phyloP scores from a whole-genome alignment of 2,113 vertebrate species.

The Peucedramus taeniatus region DNA sequence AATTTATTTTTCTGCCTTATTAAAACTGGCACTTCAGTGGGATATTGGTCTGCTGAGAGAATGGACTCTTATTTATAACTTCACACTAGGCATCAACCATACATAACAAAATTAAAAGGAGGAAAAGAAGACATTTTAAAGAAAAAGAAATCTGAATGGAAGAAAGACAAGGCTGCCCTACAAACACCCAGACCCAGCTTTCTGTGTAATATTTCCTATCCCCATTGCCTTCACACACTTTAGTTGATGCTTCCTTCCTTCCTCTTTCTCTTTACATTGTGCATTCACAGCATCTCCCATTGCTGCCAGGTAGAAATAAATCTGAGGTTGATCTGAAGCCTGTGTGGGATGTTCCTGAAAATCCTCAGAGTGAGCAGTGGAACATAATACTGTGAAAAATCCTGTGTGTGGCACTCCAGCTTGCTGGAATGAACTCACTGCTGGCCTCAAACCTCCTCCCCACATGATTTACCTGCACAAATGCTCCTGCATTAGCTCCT shows the following conservation, averaged over 20 bases:
- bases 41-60: not conserved
- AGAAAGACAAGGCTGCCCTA: not conserved
- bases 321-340: not conserved
- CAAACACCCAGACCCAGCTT: not conserved
- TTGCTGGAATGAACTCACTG: not conserved
- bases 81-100: not conserved
- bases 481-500: not conserved
- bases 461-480: not conserved
- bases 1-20: not conserved
- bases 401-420: not conserved
- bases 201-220: not conserved
- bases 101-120: not conserved
- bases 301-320: not conserved
- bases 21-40: not conserved
- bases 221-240: not conserved
- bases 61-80: not conserved
- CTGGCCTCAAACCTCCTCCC: not conserved
- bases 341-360: conserved; percentile 42
- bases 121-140: not conserved
- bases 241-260: not conserved
- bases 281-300: not conserved
- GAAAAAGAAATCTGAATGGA: not conserved
- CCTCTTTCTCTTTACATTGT: not conserved
- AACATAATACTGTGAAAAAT: not conserved
- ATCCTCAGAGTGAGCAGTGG: not conserved